Evolutionary conservation across 2,888 invertebrate species (phyloP).

Genomic region (Bombylius major): DNA sequence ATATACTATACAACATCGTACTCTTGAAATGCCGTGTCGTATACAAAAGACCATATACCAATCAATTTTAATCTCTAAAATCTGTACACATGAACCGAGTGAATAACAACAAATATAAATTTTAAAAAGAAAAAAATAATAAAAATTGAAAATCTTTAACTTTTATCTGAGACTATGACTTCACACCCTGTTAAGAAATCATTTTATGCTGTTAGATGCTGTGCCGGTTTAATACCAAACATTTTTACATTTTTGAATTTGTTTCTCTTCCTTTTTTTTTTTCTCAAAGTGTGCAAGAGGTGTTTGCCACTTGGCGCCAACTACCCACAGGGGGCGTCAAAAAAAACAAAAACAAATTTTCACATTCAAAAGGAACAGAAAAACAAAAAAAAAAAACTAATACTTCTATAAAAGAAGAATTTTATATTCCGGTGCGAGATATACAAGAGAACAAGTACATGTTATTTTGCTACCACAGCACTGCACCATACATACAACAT

Average conservation of each 20-base stretch:
- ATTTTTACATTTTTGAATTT: no score
- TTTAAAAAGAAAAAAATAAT: not conserved
- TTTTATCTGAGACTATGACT: not conserved
- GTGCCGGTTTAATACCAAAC: no score
- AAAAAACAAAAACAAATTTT: not conserved
- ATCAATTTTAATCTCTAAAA: not conserved
- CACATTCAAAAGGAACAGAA: not conserved
- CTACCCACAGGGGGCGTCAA: conserved; percentile 8
- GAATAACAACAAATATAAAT: no score
- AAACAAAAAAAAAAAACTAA: not conserved
- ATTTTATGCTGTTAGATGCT: not conserved
- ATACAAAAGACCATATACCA: not conserved
- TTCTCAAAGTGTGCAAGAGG: not conserved
- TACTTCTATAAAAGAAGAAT: no score
- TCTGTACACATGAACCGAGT: not conserved
- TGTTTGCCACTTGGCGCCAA: conserved; percentile 10
- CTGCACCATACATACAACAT: no score
- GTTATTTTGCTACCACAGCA: no score
- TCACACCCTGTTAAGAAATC: conserved; percentile 8
- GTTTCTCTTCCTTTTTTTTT: no score
- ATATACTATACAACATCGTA: no score
- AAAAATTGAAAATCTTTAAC: not conserved
- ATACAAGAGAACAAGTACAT: no score
- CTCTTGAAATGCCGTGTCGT: no score
- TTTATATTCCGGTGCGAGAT: no score